These are phyloP conservation scores for Caiman crocodilus DNA, from an alignment of 2,797 vertebrate species.

Conservation along the genomic window DNA sequence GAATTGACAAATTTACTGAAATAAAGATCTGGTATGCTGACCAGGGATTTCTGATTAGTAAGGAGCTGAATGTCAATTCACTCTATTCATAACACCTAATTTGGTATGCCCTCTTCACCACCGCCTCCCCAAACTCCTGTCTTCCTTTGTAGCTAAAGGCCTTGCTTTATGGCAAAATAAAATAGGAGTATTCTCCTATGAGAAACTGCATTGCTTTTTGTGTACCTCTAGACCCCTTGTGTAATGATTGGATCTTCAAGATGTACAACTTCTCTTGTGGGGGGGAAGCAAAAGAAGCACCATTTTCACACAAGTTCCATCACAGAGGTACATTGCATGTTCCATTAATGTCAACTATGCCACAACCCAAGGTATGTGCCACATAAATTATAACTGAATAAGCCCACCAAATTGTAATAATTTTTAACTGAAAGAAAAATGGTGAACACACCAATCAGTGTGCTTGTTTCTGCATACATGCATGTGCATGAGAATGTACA, in stretches of 20 bases:
- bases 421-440: not conserved
- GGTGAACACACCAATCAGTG: not conserved
- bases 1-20: slow-evolving; percentile 13
- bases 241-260: not conserved
- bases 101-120: not conserved
- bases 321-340: not conserved
- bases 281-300: not conserved
- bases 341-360: not conserved
- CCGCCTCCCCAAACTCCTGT: not conserved
- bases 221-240: not conserved
- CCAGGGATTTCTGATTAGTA: slow-evolving; percentile 28
- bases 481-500: not conserved
- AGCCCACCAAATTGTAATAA: not conserved
- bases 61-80: slow-evolving; percentile 26
- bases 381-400: slow-evolving; percentile 1
- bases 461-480: too few species aligned
- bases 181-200: not conserved
- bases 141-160: too few species aligned
- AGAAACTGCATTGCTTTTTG: not conserved
- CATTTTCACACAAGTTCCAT: not conserved
- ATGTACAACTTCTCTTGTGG: not conserved
- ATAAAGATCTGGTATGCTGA: slow-evolving; percentile 30
- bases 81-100: not conserved
- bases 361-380: not conserved
- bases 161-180: not conserved